Evolutionary conservation across 2,113 vertebrate species (phyloP), one percentile per base, ranked within the genome.

Genomic region (Lophochroa leadbeateri): DNA sequence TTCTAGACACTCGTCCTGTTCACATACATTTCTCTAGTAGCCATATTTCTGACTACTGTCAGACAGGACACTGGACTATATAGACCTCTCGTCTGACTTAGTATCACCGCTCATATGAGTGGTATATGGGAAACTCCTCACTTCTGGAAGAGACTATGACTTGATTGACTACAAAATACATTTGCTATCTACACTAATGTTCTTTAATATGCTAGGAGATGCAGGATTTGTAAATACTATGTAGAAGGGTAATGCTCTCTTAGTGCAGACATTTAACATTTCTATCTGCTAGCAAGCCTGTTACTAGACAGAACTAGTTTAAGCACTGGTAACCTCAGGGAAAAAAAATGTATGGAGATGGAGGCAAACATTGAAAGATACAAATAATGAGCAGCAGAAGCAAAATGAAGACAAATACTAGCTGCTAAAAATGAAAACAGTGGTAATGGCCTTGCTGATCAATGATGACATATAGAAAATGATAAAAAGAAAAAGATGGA

Each of bases 11-110:
- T 31, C 37, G 6, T 28, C 25, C 49, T 53, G 25, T 11, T 78
- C 46, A 39, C 0, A 0, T 11, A 31, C 4, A 1, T 27, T 29
- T 71, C 43, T 58, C 37, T 9, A 43, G 33, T 0, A 79, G 35
- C 14, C 2, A 1, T 35, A 58, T 31, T 91, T 88, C 29, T 39
- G 16, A 79, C 23, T 68, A 43, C 33, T 29, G 55, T 53, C n/a
- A 68, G 35, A 35, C 3, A 27, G 57, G 43, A 61, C 17, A 75
- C 41, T 1, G 13, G 11, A 13, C 35, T 61, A 46, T 4, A 33
- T 0, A 85, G 39, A 75, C 8, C 20, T 82, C 67, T 29, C 2
- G 2, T 35, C 43, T 68, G 31, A 88, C 31, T 43, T 15, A 15
- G 7, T 11, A 68, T 9, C 14, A 47, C 2, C 31, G 24, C 4